A percentile compares a stretch with the other conserved stretches of the same genome.
phyloP scores from a whole-genome alignment of 2,888 invertebrate species.

The Eupeodes luniger region DNA sequence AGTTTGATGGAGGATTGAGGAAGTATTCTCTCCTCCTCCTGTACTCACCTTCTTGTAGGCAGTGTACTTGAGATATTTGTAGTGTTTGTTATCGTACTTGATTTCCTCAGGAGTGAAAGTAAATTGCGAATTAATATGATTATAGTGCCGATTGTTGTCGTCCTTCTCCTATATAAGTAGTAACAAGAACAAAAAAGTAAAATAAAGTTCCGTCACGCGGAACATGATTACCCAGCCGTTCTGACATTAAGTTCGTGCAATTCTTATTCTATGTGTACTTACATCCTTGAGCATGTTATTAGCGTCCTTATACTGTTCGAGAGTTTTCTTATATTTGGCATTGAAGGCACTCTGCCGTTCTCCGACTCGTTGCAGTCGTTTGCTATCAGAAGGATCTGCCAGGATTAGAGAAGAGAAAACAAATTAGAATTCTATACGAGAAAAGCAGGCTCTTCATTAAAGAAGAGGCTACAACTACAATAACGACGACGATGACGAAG shows the following conservation, averaged over 20 bases:
- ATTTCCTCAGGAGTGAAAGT: slow-evolving; percentile 90
- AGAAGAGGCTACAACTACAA: slow-evolving; percentile 30
- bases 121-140: slow-evolving; percentile 85
- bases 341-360: slow-evolving; percentile 87
- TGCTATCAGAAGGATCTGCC: slow-evolving; percentile 84
- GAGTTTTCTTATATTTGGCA: slow-evolving; percentile 88
- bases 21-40: no score
- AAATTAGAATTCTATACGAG: slow-evolving; percentile 67
- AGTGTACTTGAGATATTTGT: slow-evolving; percentile 91
- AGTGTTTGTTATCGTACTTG: slow-evolving; percentile 91
- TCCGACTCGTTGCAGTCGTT: slow-evolving; percentile 87
- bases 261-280: slow-evolving; percentile 77
- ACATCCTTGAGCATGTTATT: slow-evolving; percentile 83
- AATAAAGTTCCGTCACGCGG: slow-evolving; percentile 28
- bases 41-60: slow-evolving; percentile 88
- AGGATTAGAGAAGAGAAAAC: slow-evolving; percentile 37
- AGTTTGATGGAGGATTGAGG: no score
- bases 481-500: no score
- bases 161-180: slow-evolving; percentile 81
- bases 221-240: slow-evolving; percentile 55
- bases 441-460: slow-evolving; percentile 32
- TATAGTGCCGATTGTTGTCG: slow-evolving; percentile 84
- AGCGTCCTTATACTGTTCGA: slow-evolving; percentile 85
- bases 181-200: slow-evolving; percentile 58
- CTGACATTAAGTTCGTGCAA: slow-evolving; percentile 34